Conservation (phyloP, 2,113 vertebrate genomes). For the Heloderma charlesbogerti region DNA sequence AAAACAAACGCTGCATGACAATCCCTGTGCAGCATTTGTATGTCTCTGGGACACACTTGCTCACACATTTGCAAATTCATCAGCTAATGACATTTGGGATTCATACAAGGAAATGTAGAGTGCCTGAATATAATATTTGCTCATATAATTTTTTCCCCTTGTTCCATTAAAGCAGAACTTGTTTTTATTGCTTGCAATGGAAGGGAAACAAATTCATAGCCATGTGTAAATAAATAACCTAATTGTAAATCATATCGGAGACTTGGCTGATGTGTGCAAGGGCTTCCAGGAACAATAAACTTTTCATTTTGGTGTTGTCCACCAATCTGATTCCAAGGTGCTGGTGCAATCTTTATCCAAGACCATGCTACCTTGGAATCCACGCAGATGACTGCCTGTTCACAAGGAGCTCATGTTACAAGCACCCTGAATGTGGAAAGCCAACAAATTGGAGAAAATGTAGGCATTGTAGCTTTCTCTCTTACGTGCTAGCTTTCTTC, state of each 20-base stretch:
- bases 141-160: constrained; percentile 31
- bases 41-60: constrained; percentile 16
- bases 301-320: background rate
- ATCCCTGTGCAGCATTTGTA: background rate
- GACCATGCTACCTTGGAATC: background rate
- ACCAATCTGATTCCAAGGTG: background rate
- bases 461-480: too few relatives aligned
- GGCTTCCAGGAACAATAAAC: background rate
- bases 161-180: constrained; percentile 3
- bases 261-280: background rate
- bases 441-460: too few relatives aligned
- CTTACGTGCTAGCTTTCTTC: too few relatives aligned
- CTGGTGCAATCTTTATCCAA: background rate
- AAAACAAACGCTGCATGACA: background rate
- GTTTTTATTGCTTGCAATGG: background rate
- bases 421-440: background rate
- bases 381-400: background rate
- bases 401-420: background rate
- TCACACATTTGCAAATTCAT: background rate
- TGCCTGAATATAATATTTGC: background rate
- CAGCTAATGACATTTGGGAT: background rate
- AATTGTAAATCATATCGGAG: background rate
- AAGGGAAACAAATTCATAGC: background rate
- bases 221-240: background rate
- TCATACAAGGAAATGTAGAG: background rate